A percentile compares a stretch with the other conserved stretches of the same genome.
Conservation (phyloP, 2,797 vertebrate species). For the Setipinna tenuifilis region DNA sequence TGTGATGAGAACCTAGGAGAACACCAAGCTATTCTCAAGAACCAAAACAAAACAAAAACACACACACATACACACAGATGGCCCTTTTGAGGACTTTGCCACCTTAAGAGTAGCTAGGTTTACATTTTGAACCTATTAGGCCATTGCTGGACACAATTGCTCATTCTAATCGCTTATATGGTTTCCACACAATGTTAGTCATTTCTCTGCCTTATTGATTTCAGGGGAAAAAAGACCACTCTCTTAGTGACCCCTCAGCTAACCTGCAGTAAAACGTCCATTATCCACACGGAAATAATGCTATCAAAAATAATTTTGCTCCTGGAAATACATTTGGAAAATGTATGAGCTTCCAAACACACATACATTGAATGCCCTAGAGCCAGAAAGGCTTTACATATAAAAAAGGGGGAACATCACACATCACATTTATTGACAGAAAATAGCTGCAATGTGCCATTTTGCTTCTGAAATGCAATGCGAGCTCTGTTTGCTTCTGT, state of each 20-base stretch:
- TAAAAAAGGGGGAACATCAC: constrained; percentile 46
- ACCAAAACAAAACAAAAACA: constrained; percentile 25
- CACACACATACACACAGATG: not conserved
- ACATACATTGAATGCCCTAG: constrained; percentile 57
- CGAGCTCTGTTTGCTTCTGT: constrained; percentile 9
- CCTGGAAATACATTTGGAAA: constrained; percentile 53
- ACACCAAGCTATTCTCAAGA: not conserved
- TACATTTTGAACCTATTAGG: not conserved
- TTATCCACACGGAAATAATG: constrained; percentile 55
- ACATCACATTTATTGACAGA: constrained; percentile 40
- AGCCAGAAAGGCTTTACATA: constrained; percentile 63
- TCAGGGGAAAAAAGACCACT: not conserved
- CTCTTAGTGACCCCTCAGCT: constrained; percentile 54
- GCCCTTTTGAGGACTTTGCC: not conserved
- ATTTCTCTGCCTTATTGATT: constrained; percentile 15
- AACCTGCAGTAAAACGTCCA: constrained; percentile 39
- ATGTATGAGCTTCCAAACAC: constrained; percentile 59
- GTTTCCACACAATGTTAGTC: not conserved
- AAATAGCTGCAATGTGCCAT: constrained; percentile 2
- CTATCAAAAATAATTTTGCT: constrained; percentile 62
- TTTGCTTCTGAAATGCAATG: not conserved
- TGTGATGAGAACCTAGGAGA: not conserved
- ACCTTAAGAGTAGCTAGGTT: not conserved
- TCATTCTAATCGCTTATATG: not conserved
- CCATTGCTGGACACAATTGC: not conserved